Evolutionary conservation across 2,888 invertebrate species (phyloP).

Genomic region (Pecten maximus): DNA sequence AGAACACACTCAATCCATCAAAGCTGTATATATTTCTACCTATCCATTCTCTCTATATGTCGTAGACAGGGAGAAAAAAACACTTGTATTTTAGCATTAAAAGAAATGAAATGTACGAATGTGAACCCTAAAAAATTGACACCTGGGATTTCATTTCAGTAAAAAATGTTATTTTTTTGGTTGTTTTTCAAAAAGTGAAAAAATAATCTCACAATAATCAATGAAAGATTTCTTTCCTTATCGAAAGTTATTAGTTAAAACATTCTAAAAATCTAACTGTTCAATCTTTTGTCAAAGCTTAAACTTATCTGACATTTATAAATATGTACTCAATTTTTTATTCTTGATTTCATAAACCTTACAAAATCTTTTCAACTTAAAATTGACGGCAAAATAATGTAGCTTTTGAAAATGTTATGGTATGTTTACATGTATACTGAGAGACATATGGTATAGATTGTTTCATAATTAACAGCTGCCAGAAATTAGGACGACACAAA

Average conservation of each 20-base stretch:
- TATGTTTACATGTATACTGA: background rate
- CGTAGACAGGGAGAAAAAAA: conserved; percentile 21
- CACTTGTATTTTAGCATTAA: background rate
- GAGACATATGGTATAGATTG: background rate
- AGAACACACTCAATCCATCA: conserved; percentile 2
- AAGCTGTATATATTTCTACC: background rate
- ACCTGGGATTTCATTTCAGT: background rate
- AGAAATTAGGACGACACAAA: background rate
- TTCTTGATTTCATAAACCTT: no score
- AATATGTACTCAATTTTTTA: no score
- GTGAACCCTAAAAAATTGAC: conserved; percentile 17
- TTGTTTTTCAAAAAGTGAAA: conserved; percentile 9
- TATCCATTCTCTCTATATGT: background rate
- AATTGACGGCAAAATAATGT: no score
- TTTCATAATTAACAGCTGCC: background rate
- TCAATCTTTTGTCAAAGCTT: background rate
- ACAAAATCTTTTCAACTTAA: no score
- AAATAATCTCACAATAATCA: background rate
- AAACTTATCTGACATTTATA: background rate
- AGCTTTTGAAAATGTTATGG: no score
- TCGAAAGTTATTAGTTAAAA: background rate
- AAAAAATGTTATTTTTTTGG: background rate
- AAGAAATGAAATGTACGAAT: conserved; percentile 9
- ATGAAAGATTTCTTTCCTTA: background rate
- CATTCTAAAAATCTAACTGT: background rate